Evolutionary conservation across 53 echinoderm and acorn worm genomes (phyloP).

Genomic region (Stichopus horrens): DNA sequence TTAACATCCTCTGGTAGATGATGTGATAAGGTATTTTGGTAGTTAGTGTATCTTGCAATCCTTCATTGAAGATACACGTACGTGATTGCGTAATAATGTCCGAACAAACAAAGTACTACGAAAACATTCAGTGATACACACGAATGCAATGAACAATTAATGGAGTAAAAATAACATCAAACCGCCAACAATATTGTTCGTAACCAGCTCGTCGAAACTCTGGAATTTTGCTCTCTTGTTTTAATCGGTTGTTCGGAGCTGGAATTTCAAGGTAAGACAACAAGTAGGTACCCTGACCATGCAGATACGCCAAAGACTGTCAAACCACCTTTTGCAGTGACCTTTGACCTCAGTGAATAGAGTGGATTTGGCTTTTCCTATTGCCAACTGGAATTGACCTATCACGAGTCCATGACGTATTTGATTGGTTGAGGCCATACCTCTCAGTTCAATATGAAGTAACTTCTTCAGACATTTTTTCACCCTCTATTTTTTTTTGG

Average conservation of each 20-base stretch:
- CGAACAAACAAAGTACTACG: too few relatives aligned
- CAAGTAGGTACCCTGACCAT: neutral
- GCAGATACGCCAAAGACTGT: neutral
- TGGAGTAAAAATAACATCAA: too few relatives aligned
- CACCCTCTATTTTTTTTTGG: neutral
- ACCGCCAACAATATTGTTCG: too few relatives aligned
- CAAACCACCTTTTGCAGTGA: constrained; percentile 24
- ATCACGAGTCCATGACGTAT: constrained; percentile 34
- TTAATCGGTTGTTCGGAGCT: neutral
- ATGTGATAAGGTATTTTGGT: too few relatives aligned
- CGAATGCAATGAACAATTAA: too few relatives aligned
- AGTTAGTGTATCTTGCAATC: too few relatives aligned
- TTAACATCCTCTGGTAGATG: too few relatives aligned
- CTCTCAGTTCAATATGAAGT: neutral
- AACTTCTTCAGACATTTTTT: neutral
- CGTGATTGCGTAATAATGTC: too few relatives aligned
- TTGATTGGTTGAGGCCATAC: constrained; percentile 28
- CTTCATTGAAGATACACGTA: too few relatives aligned
- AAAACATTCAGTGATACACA: too few relatives aligned
- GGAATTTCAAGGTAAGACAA: neutral
- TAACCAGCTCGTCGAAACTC: too few relatives aligned
- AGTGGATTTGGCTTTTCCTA: neutral
- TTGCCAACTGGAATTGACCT: constrained; percentile 19
- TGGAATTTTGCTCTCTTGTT: neutral
- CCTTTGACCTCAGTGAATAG: constrained; percentile 20